Conservation (phyloP, 2,888 invertebrate species). For the Acanthosepion esculentum region DNA sequence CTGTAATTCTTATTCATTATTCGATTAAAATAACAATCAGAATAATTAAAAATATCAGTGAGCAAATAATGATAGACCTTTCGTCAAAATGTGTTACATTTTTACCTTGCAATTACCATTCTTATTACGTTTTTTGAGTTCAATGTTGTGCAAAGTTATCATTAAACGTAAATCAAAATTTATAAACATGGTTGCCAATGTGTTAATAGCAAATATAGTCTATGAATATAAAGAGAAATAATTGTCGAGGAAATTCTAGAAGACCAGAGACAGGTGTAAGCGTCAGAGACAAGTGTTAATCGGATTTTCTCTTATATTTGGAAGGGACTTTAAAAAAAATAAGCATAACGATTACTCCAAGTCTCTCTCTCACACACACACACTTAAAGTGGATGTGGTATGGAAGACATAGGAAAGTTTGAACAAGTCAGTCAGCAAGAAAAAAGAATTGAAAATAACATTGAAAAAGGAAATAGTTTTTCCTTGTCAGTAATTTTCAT, state of each 20-base stretch:
- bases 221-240: neutral
- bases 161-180: neutral
- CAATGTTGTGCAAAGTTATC: neutral
- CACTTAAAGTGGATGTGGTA: neutral
- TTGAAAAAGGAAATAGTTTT: neutral
- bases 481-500: constrained; percentile 14
- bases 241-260: neutral
- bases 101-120: neutral
- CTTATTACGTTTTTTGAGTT: neutral
- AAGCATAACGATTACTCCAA: neutral
- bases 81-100: neutral
- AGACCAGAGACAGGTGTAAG: neutral
- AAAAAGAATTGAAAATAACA: neutral
- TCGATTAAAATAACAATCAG: too few species aligned
- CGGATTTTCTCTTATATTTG: neutral
- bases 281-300: neutral
- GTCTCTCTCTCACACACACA: neutral
- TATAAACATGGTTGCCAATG: too few species aligned
- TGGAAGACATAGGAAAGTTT: neutral
- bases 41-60: too few species aligned
- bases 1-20: too few species aligned
- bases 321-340: neutral
- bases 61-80: too few species aligned
- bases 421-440: neutral
- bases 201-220: neutral